A percentile compares a stretch with the other conserved stretches of the same genome.
Conservation (phyloP, 2,888 invertebrate species). For the Ypsolopha scabrella region DNA sequence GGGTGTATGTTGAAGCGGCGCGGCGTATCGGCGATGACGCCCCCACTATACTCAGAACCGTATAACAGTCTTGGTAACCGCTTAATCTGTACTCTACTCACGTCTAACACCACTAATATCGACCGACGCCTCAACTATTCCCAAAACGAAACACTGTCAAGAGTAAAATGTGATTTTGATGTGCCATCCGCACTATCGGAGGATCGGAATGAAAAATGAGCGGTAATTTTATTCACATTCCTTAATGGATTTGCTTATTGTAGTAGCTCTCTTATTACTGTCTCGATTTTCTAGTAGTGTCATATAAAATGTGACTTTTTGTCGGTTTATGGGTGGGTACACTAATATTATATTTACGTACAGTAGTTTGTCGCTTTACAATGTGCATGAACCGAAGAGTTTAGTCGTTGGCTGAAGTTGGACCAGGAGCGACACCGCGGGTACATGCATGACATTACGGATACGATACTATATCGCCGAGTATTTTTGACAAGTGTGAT, state of each 20-base stretch:
- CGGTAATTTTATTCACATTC: constrained; percentile 66
- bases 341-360: constrained; percentile 67
- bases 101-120: constrained; percentile 23
- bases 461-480: constrained; percentile 40
- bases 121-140: constrained; percentile 16
- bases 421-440: constrained; percentile 34
- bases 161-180: constrained; percentile 45
- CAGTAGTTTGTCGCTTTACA: constrained; percentile 67
- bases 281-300: constrained; percentile 66
- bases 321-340: constrained; percentile 66
- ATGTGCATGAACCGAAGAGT: constrained; percentile 57
- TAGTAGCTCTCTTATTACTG: constrained; percentile 67
- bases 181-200: constrained; percentile 56
- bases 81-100: not conserved
- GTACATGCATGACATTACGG: constrained; percentile 47
- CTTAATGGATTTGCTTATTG: constrained; percentile 66
- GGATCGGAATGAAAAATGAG: constrained; percentile 45
- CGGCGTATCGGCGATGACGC: too few species aligned
- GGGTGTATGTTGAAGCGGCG: too few species aligned
- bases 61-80: not conserved
- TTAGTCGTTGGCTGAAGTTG: constrained; percentile 46
- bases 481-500: constrained; percentile 56
- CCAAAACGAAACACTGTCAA: constrained; percentile 30
- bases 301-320: constrained; percentile 47
- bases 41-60: not conserved